Percentiles rank a stretch among this genome's conserved stretches.
These are phyloP conservation scores for Trinorchestia longiramus DNA, from an alignment of 1,140 invertebrate species.

Conservation along the genomic window DNA sequence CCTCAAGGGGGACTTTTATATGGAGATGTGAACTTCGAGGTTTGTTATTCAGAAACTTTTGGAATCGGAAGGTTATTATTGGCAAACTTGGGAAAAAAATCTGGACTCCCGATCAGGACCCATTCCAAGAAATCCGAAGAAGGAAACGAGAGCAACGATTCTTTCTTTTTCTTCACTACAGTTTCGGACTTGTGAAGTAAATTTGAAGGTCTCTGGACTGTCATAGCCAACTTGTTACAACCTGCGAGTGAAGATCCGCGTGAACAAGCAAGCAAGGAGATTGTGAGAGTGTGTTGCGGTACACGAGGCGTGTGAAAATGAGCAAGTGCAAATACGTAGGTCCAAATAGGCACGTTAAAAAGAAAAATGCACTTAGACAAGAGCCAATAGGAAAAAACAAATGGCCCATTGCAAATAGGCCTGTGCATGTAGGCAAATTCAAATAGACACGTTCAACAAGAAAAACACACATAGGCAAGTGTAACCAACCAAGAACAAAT, in stretches of 20 bases:
- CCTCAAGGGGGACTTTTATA: slow-evolving; percentile 22
- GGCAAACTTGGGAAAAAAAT: slow-evolving; percentile 10
- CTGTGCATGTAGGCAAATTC: no score
- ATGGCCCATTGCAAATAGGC: no score
- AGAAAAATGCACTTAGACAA: no score
- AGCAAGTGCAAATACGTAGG: no score
- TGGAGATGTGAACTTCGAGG: slow-evolving; percentile 24
- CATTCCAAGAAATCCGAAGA: background rate
- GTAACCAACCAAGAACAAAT: background rate
- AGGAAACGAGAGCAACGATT: background rate
- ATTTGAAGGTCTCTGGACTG: background rate
- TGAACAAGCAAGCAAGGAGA: background rate
- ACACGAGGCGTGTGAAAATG: background rate
- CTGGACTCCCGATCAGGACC: background rate
- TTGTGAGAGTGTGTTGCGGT: background rate
- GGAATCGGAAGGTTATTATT: slow-evolving; percentile 40
- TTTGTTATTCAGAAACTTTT: slow-evolving; percentile 44
- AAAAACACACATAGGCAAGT: background rate
- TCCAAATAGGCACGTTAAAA: no score
- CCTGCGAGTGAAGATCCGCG: background rate
- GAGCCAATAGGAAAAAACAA: no score
- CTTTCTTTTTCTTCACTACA: background rate
- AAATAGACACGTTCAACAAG: no score
- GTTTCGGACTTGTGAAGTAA: background rate
- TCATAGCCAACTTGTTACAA: background rate